Percentiles rank a stretch among this genome's conserved stretches.
These are phyloP conservation scores for Macropodus opercularis DNA, from an alignment of 2,797 vertebrate species.

Conservation along the genomic window DNA sequence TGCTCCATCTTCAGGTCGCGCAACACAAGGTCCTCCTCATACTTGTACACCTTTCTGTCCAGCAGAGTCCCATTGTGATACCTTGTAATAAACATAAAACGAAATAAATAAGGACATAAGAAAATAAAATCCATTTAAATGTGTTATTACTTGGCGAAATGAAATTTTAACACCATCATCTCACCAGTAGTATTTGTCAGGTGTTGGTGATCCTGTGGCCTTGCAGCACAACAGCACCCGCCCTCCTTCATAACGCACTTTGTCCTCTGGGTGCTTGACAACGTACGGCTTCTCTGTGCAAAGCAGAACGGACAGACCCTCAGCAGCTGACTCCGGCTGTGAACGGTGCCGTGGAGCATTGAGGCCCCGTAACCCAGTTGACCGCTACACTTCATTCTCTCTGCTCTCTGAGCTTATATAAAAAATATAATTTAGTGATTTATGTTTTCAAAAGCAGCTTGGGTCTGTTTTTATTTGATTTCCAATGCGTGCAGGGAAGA, in stretches of 20 bases:
- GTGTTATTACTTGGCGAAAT: too few relatives aligned
- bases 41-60: conserved; percentile 80
- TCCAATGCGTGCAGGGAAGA: conserved; percentile 36
- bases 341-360: conserved; percentile 38
- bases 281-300: conserved; percentile 91
- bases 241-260: conserved; percentile 87
- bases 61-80: conserved; percentile 94
- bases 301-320: conserved; percentile 44
- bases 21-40: conserved; percentile 84
- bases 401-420: conserved; percentile 35
- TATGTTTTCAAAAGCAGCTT: conserved; percentile 44
- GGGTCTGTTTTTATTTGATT: conserved; percentile 57
- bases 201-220: conserved; percentile 86
- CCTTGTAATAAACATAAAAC: conserved; percentile 80
- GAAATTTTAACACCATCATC: too few relatives aligned
- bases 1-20: conserved; percentile 80
- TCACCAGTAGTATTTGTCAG: conserved; percentile 94
- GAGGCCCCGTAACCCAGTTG: conserved; percentile 56
- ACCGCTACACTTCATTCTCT: conserved; percentile 35
- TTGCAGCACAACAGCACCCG: conserved; percentile 91
- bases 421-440: conserved; percentile 53
- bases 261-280: conserved; percentile 89
- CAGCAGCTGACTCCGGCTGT: conserved; percentile 20
- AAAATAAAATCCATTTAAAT: too few relatives aligned
- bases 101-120: neutral